These are phyloP conservation scores for Neotoxoptera formosana DNA, from an alignment of 1,140 invertebrate species.

Conservation along the genomic window DNA sequence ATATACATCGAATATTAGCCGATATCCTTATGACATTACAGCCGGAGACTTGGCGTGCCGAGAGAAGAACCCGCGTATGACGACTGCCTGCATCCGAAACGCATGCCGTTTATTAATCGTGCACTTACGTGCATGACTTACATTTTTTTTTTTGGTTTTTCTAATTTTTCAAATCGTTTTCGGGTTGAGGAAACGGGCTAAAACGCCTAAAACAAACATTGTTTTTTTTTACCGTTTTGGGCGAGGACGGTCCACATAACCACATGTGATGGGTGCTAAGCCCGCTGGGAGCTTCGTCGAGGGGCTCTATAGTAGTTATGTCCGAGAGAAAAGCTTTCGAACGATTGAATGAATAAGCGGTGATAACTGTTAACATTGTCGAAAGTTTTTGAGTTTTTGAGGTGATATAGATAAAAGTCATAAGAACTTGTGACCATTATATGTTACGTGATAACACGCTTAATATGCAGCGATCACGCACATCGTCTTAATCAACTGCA, in stretches of 20 bases:
- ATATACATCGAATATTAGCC: background rate
- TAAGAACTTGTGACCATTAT: background rate
- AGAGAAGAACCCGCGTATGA: background rate
- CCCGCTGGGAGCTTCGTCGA: background rate
- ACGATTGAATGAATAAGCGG: background rate
- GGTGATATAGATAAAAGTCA: background rate
- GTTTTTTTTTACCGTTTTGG: background rate
- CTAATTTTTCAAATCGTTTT: too few species aligned
- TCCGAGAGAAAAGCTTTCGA: background rate
- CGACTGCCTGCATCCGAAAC: too few species aligned
- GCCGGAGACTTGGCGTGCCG: background rate
- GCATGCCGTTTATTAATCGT: too few species aligned
- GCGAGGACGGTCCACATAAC: background rate
- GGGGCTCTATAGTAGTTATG: background rate
- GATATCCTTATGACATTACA: background rate
- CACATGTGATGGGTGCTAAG: background rate
- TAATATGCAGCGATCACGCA: background rate
- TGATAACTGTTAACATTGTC: background rate
- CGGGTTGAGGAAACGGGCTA: background rate
- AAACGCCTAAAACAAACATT: background rate
- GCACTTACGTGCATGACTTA: too few species aligned
- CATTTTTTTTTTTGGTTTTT: too few species aligned
- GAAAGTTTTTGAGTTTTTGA: background rate
- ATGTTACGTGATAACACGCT: background rate
- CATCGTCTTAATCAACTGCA: background rate